Base-by-base conservation (phyloP, 2,888 invertebrate species). In the Cephus rjabovi region DNA sequence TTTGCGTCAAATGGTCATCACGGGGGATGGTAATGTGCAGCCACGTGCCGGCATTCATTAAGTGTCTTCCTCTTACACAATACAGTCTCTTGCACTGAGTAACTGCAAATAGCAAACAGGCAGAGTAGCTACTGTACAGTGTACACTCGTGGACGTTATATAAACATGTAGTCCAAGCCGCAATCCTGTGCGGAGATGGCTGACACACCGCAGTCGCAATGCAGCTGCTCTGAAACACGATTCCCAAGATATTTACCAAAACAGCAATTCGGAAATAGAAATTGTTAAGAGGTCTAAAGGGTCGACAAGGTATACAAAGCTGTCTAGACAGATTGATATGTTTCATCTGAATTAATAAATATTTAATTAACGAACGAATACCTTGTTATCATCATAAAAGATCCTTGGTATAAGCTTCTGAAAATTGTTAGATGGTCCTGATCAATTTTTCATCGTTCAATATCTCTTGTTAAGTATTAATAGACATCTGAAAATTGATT, bases 101-200 rank as follows among this genome's bases (percentile, higher is more conserved):
- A 85, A 87, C 85, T 85, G 87, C 83, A 87, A 87, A 87, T 85
- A 86, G 85, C 85, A 87, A 87, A 87, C 87, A 86, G 81, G 70
- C 70, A 33, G 31, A 33, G 33, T 30, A 70, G 33, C 31, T 70
- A 15, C 70, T 70, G 70, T 33, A 33, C 81, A 77, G 75, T 81
- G 81, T 83, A 81, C 83, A 84, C 81, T 80, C 81, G 76, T 78
- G 80, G 78, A 79, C 77, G 77, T 76, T 82, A 81, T 86, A 86
- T 82, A 86, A 84, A 86, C 80, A 86, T 79, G 78, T 82, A 79
- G 80, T 83, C 81, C 79, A 82, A 87, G 86, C 70, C 70, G 70
- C 33, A 70, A 70, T 30, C 70, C 70, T 30, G 70, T 33, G 30
- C 31, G 70, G 33, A 33, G 70, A 70, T 12, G 70, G 70, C 70